Evolutionary conservation across 2,113 vertebrate species (phyloP), one percentile per base, ranked within the genome.

Genomic region (Ranitomeya variabilis): DNA sequence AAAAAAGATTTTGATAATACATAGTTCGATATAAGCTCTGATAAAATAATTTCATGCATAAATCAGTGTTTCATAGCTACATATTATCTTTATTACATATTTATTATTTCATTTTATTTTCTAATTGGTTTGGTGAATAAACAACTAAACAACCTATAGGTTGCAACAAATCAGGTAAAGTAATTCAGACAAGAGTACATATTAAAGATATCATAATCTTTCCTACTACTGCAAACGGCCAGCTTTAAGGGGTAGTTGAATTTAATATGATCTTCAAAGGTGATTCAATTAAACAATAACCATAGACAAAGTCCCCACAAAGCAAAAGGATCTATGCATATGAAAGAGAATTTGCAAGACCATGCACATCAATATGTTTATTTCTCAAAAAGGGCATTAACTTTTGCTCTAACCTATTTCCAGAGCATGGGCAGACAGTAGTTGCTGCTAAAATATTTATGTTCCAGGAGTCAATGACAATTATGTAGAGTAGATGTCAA

Each of bases 401-500:
- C 19, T 10, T 26, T 16, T 37, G 11, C 31, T 19, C 6, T 74
- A 16, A 45, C 15, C 14, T 74, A 37, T 45, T 45, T 45, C 19
- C 71, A 74, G 15, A 45, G 14, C 26, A 76, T 4, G n/a, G 37
- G 71, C 57, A 31, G 55, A 73, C 31, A 45, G 37, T 26, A 73
- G 11, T 69, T 12, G 10, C 10, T 69, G 23, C 12, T 69, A 10
- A 69, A 73, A 74, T 74, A 45, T 74, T 74, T 45, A 74, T 74
- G 31, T 45, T 51, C 71, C 51, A 45, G 16, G 71, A 74, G 71
- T 45, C 71, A 74, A 74, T 74, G 71, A 74, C 71, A 74, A 74
- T 74, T 74, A 74, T 74, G 71, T 74, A 74, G 71, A 74, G 71
- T 45, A 51, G 37, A 74, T 51, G 71, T 74, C 71, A 74, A 9